Evolutionary conservation across 2,113 vertebrate genomes (phyloP).

Genomic region (Solenodon paradoxus): DNA sequence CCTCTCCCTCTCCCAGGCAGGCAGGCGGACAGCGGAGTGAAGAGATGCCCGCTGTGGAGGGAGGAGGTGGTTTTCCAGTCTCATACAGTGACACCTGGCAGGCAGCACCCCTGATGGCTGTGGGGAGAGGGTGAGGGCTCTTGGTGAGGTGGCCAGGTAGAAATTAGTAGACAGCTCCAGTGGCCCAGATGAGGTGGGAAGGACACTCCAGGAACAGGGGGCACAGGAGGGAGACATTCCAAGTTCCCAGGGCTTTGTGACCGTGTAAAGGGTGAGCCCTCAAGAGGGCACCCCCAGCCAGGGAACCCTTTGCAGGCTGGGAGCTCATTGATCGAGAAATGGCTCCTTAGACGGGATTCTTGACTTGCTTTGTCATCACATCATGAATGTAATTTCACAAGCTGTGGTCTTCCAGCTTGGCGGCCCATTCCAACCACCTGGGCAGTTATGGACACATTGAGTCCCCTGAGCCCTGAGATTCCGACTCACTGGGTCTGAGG

Average conservation of each 20-base stretch:
- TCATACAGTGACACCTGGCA: no score
- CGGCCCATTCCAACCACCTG: neutral
- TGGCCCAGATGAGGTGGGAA: accelerated
- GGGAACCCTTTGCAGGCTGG: neutral
- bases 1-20: neutral
- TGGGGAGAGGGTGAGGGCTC: no score
- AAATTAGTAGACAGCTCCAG: no score
- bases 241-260: neutral
- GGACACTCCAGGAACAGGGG: neutral
- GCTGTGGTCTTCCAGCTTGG: neutral
- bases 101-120: no score
- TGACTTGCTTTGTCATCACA: neutral
- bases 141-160: no score
- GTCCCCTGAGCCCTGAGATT: neutral
- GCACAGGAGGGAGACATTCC: neutral
- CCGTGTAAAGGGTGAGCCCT: neutral
- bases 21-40: no score
- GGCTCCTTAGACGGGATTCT: neutral
- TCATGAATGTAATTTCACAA: neutral
- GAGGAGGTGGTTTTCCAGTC: no score
- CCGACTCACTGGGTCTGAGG: neutral
- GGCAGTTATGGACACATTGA: no score
- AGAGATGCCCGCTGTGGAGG: no score
- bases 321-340: neutral
- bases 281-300: neutral